Evolutionary conservation across 2,888 invertebrate species (phyloP).

Genomic region (Synanthedon myopaeformis): DNA sequence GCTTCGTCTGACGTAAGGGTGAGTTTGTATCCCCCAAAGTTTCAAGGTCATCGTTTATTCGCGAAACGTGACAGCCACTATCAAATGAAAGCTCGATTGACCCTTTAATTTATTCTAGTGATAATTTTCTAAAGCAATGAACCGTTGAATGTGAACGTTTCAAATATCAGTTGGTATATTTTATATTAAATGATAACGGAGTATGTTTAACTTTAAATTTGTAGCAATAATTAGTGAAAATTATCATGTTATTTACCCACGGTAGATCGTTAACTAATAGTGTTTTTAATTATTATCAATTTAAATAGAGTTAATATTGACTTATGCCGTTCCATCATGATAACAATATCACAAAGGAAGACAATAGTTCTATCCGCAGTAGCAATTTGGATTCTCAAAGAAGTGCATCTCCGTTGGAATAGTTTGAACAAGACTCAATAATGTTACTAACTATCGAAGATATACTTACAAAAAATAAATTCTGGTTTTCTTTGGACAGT

Average conservation of each 20-base stretch:
- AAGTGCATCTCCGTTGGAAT: constrained; percentile 18
- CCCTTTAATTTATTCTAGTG: constrained; percentile 13
- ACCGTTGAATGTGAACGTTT: constrained; percentile 3
- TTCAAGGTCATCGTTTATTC: neutral
- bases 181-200: neutral
- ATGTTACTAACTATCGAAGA: constrained; percentile 56
- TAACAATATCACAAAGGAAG: constrained; percentile 4
- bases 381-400: constrained; percentile 6
- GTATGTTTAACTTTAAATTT: too few relatives aligned
- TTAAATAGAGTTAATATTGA: constrained; percentile 11
- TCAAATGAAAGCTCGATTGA: constrained; percentile 12
- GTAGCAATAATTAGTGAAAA: too few relatives aligned
- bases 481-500: constrained; percentile 51
- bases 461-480: constrained; percentile 47
- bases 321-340: neutral
- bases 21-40: constrained; percentile 32
- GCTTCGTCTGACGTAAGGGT: constrained; percentile 61
- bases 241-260: constrained; percentile 1
- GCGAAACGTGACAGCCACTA: constrained; percentile 1
- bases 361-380: constrained; percentile 9
- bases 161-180: neutral
- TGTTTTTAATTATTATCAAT: constrained; percentile 12
- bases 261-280: neutral
- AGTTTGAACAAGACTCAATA: constrained; percentile 32
- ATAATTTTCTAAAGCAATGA: constrained; percentile 21